Base-by-base conservation (phyloP, 53 echinoderm and acorn worm species). In the Zoroaster sp. region DNA sequence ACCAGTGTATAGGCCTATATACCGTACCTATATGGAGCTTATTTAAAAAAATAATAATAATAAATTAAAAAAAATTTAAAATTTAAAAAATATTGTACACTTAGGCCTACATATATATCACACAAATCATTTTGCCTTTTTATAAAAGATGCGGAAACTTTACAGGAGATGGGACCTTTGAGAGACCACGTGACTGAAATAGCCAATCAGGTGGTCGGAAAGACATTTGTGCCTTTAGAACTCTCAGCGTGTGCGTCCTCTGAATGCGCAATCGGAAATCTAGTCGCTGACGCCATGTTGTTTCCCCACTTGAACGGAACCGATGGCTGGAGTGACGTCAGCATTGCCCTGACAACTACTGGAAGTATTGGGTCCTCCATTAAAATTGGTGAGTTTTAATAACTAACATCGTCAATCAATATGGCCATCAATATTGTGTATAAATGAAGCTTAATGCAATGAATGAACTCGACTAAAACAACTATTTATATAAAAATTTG, bases 261-360 rank as follows among this genome's bases (percentile, higher is more conserved):
- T 1, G 91, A 91, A 47, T 91, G 91, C 47, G 86, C 86, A 41
- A 59, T 91, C 21, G 91, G 91, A 17, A 91, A 91, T 68, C 76
- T 91, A 31, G 44, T 77, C 13, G 86, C 91, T 17, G 91, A 91
- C n/a, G 91, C 91, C 55, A 86, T 87, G 86, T 20, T 91, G 36
- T 66, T 67, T 38, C 85, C 86, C n/a, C 40, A 91, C 87, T 43
- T 91, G 33, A 91, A 75, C 4, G 73, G 63, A 42, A 54, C 73
- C 5, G 69, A 75, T 47, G 76, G 85, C 10, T 91, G 91, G 91
- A 91, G 86, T 87, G 87, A 91, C 69, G 87, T 91, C 69, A 68
- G 91, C 15, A 87, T 91, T 49, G 85, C 86, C 37, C 63, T 91
- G 2, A 45, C 66, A 14, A 87, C 51, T 39, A 74, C 85, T 4